Percentiles rank a stretch among this genome's conserved stretches.
Conservation (phyloP, 2,113 vertebrate species). For the Cynopterus brachyotis region DNA sequence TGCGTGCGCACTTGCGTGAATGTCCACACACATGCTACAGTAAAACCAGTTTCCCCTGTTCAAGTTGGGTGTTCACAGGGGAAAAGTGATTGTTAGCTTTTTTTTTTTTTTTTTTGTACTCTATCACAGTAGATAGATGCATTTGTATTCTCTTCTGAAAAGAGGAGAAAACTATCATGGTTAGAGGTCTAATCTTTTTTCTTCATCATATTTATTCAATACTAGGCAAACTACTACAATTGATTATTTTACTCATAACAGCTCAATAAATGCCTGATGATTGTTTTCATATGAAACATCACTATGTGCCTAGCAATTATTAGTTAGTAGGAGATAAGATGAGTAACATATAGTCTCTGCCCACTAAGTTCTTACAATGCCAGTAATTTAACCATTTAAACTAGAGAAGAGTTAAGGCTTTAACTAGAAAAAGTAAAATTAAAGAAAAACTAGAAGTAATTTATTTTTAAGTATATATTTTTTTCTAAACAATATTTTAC, state of each 20-base stretch:
- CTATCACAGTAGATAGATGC: background rate
- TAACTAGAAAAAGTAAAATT: background rate
- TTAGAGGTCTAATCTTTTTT: background rate
- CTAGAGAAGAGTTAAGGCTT: background rate
- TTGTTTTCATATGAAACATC: background rate
- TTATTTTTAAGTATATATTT: background rate
- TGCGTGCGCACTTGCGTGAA: background rate
- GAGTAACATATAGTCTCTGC: background rate
- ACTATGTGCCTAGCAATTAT: background rate
- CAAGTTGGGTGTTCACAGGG: background rate
- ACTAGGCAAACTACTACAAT: background rate
- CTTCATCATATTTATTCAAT: background rate
- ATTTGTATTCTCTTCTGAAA: background rate
- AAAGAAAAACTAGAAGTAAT: background rate
- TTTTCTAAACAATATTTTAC: background rate
- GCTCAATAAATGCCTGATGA: background rate
- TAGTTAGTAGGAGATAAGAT: background rate
- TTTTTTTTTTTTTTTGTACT: background rate
- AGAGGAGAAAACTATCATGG: background rate
- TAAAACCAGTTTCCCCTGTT: background rate
- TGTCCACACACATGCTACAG: background rate
- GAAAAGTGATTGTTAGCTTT: background rate
- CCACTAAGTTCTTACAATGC: background rate
- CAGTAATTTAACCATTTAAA: conserved; percentile 6
- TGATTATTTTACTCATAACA: background rate